These are phyloP conservation scores for Hyposoter didymator DNA, from an alignment of 2,888 invertebrate species.

Conservation along the genomic window DNA sequence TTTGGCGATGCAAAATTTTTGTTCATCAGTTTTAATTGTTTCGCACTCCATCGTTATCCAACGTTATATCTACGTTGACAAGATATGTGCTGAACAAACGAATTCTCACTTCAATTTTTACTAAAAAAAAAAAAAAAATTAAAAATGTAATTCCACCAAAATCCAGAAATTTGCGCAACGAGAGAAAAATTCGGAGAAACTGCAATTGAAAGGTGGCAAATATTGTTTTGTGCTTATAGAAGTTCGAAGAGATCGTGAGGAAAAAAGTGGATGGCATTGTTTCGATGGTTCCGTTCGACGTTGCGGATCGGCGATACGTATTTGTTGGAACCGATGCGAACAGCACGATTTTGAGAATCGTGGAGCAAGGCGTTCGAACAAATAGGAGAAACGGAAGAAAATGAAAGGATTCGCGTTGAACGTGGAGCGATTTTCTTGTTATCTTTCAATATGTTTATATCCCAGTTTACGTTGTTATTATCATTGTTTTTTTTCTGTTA, in stretches of 20 bases:
- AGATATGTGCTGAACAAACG: too few relatives aligned
- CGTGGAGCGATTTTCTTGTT: background rate
- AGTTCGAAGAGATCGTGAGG: conserved; percentile 74
- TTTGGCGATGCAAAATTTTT: too few relatives aligned
- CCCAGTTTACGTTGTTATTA: background rate
- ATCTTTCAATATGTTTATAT: conserved; percentile 8
- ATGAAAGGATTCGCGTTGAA: background rate
- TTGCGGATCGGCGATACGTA: conserved; percentile 72
- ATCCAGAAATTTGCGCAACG: background rate
- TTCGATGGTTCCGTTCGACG: conserved; percentile 73
- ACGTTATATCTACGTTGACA: too few relatives aligned
- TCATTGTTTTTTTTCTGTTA: background rate
- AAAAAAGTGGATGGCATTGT: conserved; percentile 73
- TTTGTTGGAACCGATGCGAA: conserved; percentile 73
- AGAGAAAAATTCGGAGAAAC: background rate
- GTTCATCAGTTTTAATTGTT: too few relatives aligned
- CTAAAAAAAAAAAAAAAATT: background rate
- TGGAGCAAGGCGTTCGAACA: conserved; percentile 71
- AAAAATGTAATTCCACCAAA: background rate
- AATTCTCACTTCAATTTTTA: background rate
- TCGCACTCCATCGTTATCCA: too few relatives aligned
- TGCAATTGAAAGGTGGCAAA: background rate
- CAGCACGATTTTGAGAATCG: conserved; percentile 74
- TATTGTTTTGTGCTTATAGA: conserved; percentile 66
- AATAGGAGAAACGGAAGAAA: background rate